phyloP scores from a whole-genome alignment of 2,797 vertebrate species.

The Psittacula echo region DNA sequence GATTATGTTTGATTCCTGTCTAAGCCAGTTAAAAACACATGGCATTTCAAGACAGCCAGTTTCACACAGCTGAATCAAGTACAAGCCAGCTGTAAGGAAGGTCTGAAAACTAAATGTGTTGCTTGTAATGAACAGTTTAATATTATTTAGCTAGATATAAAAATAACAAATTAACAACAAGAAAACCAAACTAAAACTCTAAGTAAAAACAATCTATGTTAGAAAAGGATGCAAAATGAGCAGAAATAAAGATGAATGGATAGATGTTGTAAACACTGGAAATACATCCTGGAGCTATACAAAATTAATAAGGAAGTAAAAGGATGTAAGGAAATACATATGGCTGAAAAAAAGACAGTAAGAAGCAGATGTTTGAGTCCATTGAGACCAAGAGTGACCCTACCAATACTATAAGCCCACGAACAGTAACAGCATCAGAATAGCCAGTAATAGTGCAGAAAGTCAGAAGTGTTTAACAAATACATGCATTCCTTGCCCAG shows the following conservation, averaged over 20 bases:
- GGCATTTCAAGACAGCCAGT: not conserved
- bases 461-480: not conserved
- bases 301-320: slow-evolving; percentile 3
- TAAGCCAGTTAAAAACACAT: slow-evolving; percentile 25
- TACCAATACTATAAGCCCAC: not conserved
- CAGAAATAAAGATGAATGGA: not conserved
- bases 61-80: not conserved
- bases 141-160: not conserved
- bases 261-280: not conserved
- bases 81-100: not conserved
- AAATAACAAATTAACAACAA: not conserved
- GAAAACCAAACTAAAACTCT: not conserved
- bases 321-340: not conserved
- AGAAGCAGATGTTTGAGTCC: not conserved
- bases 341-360: not conserved
- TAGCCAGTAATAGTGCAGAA: not conserved
- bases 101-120: not conserved
- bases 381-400: not conserved
- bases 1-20: slow-evolving; percentile 18
- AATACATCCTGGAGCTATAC: not conserved
- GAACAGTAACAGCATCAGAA: not conserved
- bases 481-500: not conserved
- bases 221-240: not conserved
- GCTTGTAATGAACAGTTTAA: not conserved
- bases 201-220: not conserved